A percentile compares a stretch with the other conserved stretches of the same genome.
Evolutionary conservation across 2,797 vertebrate genomes (phyloP).

Genomic region (Ambastaia sidthimunki): DNA sequence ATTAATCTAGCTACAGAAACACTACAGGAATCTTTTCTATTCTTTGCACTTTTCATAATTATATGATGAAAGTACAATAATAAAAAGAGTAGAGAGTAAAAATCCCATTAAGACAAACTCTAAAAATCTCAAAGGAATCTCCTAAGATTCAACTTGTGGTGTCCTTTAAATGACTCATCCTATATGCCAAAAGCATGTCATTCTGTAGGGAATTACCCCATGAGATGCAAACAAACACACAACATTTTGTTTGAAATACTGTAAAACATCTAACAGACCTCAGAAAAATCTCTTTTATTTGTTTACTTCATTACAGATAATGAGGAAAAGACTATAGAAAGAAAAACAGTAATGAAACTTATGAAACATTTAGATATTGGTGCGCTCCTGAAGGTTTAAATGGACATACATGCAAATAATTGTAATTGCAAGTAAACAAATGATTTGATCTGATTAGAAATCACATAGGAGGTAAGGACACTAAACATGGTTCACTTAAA

Average conservation of each 20-base stretch:
- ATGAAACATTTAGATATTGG: conserved; percentile 16
- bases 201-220: conserved; percentile 36
- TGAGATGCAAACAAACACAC: conserved; percentile 22
- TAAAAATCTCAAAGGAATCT: neutral
- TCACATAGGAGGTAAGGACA: neutral
- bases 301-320: conserved; percentile 46
- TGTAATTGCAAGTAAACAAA: neutral
- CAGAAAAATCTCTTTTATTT: conserved; percentile 38
- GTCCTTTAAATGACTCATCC: conserved; percentile 43
- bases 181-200: conserved; percentile 40
- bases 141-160: conserved; percentile 30
- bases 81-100: neutral
- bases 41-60: conserved; percentile 11
- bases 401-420: neutral
- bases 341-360: conserved; percentile 22
- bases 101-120: conserved; percentile 31
- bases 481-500: conserved; percentile 1
- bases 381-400: neutral
- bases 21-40: no score
- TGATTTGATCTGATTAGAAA: conserved; percentile 4
- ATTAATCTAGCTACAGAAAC: neutral
- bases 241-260: conserved; percentile 34
- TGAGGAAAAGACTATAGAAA: neutral
- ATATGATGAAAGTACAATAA: conserved; percentile 18
- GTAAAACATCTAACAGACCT: conserved; percentile 39